Conservation (phyloP, 2,797 vertebrate genomes). For the Dipus sagitta region DNA sequence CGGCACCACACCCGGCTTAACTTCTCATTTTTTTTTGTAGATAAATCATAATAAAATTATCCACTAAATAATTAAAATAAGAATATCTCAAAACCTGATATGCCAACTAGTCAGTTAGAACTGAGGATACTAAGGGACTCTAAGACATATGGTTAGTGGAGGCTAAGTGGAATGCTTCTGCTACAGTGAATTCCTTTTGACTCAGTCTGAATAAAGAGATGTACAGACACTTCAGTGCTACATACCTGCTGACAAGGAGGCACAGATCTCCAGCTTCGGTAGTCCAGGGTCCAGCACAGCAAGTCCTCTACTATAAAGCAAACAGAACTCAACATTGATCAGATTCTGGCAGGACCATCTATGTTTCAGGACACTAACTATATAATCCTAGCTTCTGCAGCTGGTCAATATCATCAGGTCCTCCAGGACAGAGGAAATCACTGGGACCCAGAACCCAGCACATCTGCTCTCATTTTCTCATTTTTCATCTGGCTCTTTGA, state of each 20-base stretch:
- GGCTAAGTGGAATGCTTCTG: constrained; percentile 31
- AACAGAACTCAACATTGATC: constrained; percentile 74
- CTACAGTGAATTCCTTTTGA: constrained; percentile 56
- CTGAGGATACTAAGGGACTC: constrained; percentile 35
- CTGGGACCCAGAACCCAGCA: background rate
- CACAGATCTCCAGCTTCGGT: constrained; percentile 67
- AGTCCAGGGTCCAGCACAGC: constrained; percentile 68
- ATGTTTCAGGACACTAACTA: constrained; percentile 18
- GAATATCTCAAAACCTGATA: constrained; percentile 53
- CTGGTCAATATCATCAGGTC: background rate
- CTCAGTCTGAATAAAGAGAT: background rate
- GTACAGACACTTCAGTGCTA: constrained; percentile 14
- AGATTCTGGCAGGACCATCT: background rate
- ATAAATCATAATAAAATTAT: constrained; percentile 58
- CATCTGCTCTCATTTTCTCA: background rate
- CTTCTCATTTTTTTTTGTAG: constrained; percentile 54
- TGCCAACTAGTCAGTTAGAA: constrained; percentile 26
- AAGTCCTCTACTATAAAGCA: constrained; percentile 81
- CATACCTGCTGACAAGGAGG: constrained; percentile 84
- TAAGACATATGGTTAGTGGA: constrained; percentile 28
- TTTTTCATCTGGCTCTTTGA: background rate
- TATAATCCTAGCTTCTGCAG: background rate
- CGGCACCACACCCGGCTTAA: no score
- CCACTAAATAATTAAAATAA: constrained; percentile 47
- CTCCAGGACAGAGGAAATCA: background rate